A percentile compares a stretch with the other conserved stretches of the same genome.
These are phyloP conservation scores for Callipepla squamata DNA, from an alignment of 2,113 vertebrate genomes.

Conservation along the genomic window DNA sequence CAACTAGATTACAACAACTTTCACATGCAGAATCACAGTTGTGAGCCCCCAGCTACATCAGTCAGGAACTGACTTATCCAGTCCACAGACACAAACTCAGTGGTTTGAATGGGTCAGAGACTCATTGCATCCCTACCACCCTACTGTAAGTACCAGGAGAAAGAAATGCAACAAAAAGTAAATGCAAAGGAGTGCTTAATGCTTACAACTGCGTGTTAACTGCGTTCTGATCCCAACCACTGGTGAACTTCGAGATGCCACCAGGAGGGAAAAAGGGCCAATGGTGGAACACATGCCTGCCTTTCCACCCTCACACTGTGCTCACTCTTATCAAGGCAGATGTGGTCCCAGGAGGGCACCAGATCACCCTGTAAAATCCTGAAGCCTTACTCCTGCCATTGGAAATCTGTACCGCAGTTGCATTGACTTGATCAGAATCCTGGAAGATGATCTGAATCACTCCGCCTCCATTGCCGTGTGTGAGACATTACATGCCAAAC, in stretches of 20 bases:
- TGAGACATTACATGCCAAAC: not conserved
- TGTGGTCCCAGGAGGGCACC: not conserved
- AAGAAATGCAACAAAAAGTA: not conserved
- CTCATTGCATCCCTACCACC: not conserved
- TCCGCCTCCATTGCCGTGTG: not conserved
- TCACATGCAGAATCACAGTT: not conserved
- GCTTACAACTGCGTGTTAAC: not conserved
- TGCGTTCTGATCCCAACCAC: not conserved
- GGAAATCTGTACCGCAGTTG: not conserved
- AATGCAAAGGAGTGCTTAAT: not conserved
- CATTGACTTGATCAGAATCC: not conserved
- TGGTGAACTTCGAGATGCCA: not conserved
- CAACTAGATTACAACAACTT: not conserved
- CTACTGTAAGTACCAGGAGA: not conserved
- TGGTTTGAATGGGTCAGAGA: slow-evolving; percentile 5
- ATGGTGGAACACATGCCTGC: not conserved
- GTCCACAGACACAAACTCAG: not conserved
- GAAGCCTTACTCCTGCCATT: not conserved
- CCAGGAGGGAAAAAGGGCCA: not conserved
- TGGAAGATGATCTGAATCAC: not conserved
- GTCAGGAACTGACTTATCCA: not conserved
- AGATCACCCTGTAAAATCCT: not conserved
- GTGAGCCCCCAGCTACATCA: not conserved
- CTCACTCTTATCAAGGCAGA: not conserved
- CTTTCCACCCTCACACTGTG: not conserved